Percentiles rank a stretch among this genome's conserved stretches.
Evolutionary conservation across 2,113 vertebrate species (phyloP).

Genomic region (Telmatochromis sp.): DNA sequence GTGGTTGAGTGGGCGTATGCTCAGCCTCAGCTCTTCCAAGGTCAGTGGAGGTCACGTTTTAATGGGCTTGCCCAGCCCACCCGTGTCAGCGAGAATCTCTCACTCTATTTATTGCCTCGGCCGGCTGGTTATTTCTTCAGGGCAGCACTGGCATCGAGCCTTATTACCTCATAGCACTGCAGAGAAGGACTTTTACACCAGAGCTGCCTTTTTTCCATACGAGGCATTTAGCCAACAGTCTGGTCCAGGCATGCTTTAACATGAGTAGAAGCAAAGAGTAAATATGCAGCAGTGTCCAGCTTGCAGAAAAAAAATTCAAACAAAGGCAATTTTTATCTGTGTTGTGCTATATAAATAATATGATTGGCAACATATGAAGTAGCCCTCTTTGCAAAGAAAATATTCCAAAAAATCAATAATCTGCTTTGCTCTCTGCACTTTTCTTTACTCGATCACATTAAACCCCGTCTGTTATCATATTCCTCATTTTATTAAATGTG

Average conservation of each 20-base stretch:
- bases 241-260: not conserved
- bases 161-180: conserved; percentile 9
- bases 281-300: not conserved
- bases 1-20: conserved; percentile 55
- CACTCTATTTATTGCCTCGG: conserved; percentile 32
- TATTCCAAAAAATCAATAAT: not conserved
- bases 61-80: conserved; percentile 43
- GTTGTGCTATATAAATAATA: rapidly evolving
- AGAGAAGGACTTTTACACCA: not conserved
- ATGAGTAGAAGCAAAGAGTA: not conserved
- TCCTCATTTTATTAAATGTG: not conserved
- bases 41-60: conserved; percentile 51
- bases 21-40: conserved; percentile 29
- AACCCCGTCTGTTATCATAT: not conserved
- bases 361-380: not conserved
- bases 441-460: not conserved
- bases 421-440: not conserved
- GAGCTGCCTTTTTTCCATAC: not conserved
- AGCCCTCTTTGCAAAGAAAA: not conserved
- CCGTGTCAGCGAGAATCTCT: conserved; percentile 32
- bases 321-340: not conserved
- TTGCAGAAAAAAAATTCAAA: not conserved
- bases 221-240: not conserved
- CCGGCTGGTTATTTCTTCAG: conserved; percentile 14
- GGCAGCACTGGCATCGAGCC: conserved; percentile 30